These are phyloP conservation scores for Crocuta crocuta DNA, from an alignment of 2,113 vertebrate species.

Conservation along the genomic window DNA sequence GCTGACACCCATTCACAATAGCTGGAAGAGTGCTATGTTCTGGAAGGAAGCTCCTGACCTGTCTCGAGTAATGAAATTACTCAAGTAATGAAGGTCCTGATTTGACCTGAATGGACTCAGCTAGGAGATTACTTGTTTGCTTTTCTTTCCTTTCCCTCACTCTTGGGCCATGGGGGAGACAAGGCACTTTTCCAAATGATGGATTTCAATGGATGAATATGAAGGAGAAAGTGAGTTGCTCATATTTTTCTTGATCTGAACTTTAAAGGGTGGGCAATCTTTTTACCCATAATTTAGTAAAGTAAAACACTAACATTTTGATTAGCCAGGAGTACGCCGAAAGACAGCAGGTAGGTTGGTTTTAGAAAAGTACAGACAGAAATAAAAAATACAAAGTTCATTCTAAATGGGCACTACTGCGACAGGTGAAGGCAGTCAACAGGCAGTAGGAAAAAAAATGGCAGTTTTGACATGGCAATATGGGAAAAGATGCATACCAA, in stretches of 20 bases:
- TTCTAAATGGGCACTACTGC: not conserved
- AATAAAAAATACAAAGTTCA: not conserved
- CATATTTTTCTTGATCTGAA: not conserved
- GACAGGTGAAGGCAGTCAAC: not conserved
- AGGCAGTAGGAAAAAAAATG: not conserved
- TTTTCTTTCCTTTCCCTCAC: not conserved
- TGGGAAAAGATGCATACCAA: not conserved
- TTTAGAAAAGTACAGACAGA: not conserved
- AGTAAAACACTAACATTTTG: not conserved
- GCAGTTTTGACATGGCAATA: not conserved
- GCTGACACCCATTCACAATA: not conserved
- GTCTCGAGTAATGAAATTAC: not conserved
- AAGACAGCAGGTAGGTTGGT: not conserved
- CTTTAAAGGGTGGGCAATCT: not conserved
- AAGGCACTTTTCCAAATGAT: not conserved
- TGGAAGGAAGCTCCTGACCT: not conserved
- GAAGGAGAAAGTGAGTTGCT: not conserved
- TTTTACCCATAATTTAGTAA: not conserved
- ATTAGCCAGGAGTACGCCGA: not conserved
- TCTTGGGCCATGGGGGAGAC: not conserved
- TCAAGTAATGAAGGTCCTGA: not conserved
- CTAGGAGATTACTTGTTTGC: not conserved
- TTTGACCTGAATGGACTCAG: not conserved
- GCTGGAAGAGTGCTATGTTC: not conserved
- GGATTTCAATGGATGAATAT: not conserved